These are phyloP conservation scores for Pavo muticus DNA, from an alignment of 2,113 vertebrate genomes.

Conservation along the genomic window DNA sequence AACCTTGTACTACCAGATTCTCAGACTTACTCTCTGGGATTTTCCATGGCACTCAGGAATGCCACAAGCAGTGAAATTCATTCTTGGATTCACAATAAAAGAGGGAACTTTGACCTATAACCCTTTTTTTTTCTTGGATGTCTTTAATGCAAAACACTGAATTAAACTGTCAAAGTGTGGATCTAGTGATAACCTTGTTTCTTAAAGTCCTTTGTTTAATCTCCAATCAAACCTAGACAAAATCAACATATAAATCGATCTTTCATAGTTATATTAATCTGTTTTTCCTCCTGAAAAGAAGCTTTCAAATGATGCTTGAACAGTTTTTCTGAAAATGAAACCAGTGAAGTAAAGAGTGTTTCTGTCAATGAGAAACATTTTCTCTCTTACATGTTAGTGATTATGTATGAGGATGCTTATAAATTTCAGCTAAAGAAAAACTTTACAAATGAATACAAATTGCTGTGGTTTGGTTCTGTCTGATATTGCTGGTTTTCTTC, in stretches of 20 bases:
- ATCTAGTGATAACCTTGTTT: not conserved
- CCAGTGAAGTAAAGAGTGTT: not conserved
- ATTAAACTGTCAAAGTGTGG: not conserved
- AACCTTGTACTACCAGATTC: not conserved
- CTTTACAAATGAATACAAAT: not conserved
- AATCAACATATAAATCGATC: not conserved
- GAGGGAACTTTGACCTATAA: not conserved
- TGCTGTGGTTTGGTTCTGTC: not conserved
- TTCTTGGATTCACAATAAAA: not conserved
- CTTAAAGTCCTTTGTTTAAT: not conserved
- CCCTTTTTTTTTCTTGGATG: not conserved
- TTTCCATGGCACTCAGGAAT: not conserved
- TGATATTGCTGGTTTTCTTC: not conserved
- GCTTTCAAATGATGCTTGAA: not conserved
- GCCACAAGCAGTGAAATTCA: not conserved
- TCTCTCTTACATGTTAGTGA: not conserved
- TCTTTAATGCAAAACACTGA: not conserved
- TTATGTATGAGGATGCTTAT: not conserved
- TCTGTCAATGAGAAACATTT: not conserved
- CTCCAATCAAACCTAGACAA: not conserved
- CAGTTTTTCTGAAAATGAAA: not conserved
- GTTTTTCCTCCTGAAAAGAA: not conserved
- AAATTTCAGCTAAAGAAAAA: not conserved
- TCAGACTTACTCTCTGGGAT: not conserved
- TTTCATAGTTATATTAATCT: not conserved